Conservation (phyloP, 2,888 invertebrate genomes). For the Choristoneura rosaceana region DNA sequence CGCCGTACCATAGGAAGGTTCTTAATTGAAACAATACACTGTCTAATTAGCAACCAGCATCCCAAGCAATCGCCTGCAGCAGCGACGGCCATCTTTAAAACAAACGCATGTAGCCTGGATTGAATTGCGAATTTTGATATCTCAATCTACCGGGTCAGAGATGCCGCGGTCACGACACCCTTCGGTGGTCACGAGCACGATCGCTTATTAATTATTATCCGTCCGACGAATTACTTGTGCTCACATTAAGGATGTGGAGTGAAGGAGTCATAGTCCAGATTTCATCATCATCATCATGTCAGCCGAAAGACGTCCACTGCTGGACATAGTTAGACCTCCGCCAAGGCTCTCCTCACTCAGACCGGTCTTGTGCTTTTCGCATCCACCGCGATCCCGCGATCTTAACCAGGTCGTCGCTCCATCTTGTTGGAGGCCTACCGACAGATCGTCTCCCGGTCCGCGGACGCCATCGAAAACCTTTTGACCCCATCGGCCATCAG, state of each 20-base stretch:
- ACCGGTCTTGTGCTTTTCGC: too few species aligned
- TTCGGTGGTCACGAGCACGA: conserved; percentile 80
- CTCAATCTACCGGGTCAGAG: conserved; percentile 83
- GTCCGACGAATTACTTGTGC: conserved; percentile 66
- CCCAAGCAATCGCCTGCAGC: conserved; percentile 55
- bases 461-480: too few species aligned
- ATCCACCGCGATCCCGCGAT: too few species aligned
- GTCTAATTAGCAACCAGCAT: conserved; percentile 36
- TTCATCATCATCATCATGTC: too few species aligned
- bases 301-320: too few species aligned
- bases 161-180: conserved; percentile 83
- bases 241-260: conserved; percentile 61
- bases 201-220: conserved; percentile 67
- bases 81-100: conserved; percentile 68
- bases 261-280: conserved; percentile 49
- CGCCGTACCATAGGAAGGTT: background rate
- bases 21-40: conserved; percentile 33
- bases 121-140: conserved; percentile 82
- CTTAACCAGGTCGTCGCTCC: too few species aligned
- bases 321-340: too few species aligned
- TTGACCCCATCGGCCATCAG: too few species aligned
- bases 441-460: too few species aligned
- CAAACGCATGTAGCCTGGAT: conserved; percentile 70
- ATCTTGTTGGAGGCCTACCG: too few species aligned
- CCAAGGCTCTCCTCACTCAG: too few species aligned